Evolutionary conservation across 2,113 vertebrate genomes (phyloP).

Genomic region (Vimba vimba): DNA sequence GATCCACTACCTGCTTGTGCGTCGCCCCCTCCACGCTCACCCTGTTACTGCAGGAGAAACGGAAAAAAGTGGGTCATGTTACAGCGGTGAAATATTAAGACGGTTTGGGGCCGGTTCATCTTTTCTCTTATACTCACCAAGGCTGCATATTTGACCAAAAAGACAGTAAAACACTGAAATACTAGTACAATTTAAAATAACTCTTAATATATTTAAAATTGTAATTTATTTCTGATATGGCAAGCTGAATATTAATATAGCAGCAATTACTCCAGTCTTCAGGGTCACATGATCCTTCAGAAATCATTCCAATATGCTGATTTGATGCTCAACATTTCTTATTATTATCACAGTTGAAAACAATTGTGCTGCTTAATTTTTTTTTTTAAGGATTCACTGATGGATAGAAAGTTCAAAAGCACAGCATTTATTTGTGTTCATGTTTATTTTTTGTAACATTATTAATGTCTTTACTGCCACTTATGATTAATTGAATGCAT

Average conservation of each 20-base stretch:
- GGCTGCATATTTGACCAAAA: not conserved
- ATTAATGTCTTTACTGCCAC: not conserved
- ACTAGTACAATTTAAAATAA: not conserved
- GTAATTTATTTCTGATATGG: not conserved
- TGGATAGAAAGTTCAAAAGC: too few relatives aligned
- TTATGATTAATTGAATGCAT: too few relatives aligned
- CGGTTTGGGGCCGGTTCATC: not conserved
- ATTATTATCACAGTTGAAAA: not conserved
- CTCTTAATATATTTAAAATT: not conserved
- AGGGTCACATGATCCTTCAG: not conserved
- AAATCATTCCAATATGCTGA: not conserved
- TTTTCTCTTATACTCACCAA: not conserved
- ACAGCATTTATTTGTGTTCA: too few relatives aligned
- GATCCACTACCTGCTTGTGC: conserved; percentile 98
- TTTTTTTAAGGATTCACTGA: too few relatives aligned
- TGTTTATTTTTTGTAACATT: too few relatives aligned
- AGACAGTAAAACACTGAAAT: not conserved
- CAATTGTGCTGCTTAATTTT: too few relatives aligned
- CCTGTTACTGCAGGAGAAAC: conserved; percentile 79
- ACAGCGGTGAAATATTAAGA: not conserved
- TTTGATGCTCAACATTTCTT: not conserved
- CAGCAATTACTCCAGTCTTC: not conserved
- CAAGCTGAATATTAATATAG: too few relatives aligned
- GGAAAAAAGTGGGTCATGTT: not conserved
- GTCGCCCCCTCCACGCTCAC: conserved; percentile 96